These are phyloP conservation scores for Pediacus dermestoides DNA, from an alignment of 2,888 invertebrate species.

Conservation along the genomic window DNA sequence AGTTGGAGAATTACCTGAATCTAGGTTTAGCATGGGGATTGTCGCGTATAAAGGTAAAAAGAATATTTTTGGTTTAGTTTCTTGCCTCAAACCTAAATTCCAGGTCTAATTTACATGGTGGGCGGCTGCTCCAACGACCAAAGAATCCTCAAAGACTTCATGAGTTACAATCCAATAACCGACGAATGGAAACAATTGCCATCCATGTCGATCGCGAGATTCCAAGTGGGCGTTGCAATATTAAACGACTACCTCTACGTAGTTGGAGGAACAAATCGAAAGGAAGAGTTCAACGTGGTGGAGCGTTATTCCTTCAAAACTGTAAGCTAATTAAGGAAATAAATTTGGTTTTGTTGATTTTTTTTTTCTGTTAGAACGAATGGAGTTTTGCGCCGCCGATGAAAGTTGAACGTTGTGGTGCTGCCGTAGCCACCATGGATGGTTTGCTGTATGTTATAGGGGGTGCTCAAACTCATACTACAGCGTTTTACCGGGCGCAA, in stretches of 20 bases:
- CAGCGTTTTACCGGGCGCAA: conserved; percentile 80
- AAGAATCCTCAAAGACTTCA: conserved; percentile 74
- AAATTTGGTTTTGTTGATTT: conserved; percentile 1
- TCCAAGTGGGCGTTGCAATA: conserved; percentile 87
- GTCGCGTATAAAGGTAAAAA: conserved; percentile 71
- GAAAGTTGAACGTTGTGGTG: conserved; percentile 73
- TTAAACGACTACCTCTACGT: conserved; percentile 80
- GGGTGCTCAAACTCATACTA: conserved; percentile 77
- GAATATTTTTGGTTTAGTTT: conserved; percentile 9
- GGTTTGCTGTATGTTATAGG: conserved; percentile 81
- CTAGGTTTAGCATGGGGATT: conserved; percentile 89
- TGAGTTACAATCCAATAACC: conserved; percentile 77
- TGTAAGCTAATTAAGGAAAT: conserved; percentile 49
- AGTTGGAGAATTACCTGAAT: conserved; percentile 75
- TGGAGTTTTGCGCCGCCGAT: conserved; percentile 77
- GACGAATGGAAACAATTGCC: conserved; percentile 75
- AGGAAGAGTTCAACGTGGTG: conserved; percentile 76
- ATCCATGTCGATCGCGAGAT: conserved; percentile 75
- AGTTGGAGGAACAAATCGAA: conserved; percentile 83
- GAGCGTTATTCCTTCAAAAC: conserved; percentile 79
- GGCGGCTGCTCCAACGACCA: conserved; percentile 83
- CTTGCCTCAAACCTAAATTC: conserved; percentile 21
- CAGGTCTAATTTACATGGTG: conserved; percentile 83
- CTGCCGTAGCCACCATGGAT: conserved; percentile 81
- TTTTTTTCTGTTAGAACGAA: conserved; percentile 55